Base-by-base conservation (phyloP, 2,113 vertebrate species). In the Mastomys natalensis region DNA sequence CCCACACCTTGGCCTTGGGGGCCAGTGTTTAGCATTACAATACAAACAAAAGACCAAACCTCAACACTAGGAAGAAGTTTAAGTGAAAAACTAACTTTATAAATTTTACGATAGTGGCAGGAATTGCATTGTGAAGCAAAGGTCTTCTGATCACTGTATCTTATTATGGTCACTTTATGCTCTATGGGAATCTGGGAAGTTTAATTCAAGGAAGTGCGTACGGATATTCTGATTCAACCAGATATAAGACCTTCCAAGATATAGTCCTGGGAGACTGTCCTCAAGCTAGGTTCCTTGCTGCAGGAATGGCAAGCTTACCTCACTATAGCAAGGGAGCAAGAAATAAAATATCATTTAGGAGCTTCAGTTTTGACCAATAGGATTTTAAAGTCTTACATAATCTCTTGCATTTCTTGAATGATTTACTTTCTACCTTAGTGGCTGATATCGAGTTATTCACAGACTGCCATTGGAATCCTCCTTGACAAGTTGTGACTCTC, bases 381-480 rank as follows among this genome's bases (percentile, higher is more conserved):
- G 60, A 26, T 86, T 31, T 62, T 78, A 68, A 29, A 91, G 97
- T 97, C 95, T 55, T 91, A 96, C 82, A 77, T 84, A 84, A 89
- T 87, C 76, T 91, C 88, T 93, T 89, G 51, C 91, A 87, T 97
- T 91, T 91, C 91, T 95, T 94, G 22, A 96, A 94, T 96, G 70
- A 96, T 78, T 96, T 94, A 85, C 85, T 60, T 87, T 48, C 81
- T 73, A 60, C 22, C 77, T 82, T 70, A 66, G 34, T 97, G 92
- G 58, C n/a, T 13, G 31, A 22, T 93, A 26, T 31, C 60, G 96
- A 60, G 34, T 90, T 88, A 92, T 89, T 96, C 74, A 92, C 0
- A 31, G 31, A 82, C 13, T 90, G 45, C 51, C 89, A 93, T 80
- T 53, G 70, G 72, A 95, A 94, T 93, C 81, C 89, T 90, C 45